These are phyloP conservation scores for Uropetala carovei DNA, from an alignment of 2,888 invertebrate genomes.

Conservation along the genomic window DNA sequence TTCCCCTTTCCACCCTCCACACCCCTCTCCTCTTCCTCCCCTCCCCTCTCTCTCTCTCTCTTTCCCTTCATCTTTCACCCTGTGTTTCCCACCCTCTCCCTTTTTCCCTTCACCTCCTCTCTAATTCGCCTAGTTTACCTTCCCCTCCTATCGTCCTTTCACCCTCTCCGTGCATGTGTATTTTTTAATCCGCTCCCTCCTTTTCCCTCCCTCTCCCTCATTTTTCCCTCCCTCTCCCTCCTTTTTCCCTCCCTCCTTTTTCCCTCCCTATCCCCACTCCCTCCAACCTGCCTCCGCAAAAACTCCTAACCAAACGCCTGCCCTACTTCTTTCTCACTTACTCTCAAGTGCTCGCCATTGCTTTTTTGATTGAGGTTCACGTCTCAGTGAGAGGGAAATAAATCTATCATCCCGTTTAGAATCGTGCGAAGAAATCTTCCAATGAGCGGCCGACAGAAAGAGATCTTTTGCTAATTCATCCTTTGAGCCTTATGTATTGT, in stretches of 20 bases:
- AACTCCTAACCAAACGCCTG: not conserved
- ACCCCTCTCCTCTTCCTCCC: not conserved
- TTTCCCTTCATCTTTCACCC: not conserved
- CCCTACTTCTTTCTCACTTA: conserved; percentile 21
- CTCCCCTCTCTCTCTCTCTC: not conserved
- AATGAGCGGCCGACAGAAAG: not conserved
- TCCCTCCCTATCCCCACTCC: not conserved
- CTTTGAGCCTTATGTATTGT: no score
- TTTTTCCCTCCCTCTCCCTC: not conserved
- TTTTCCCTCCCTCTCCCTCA: not conserved
- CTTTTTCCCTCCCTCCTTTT: not conserved
- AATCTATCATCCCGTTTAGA: not conserved
- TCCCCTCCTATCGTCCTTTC: not conserved
- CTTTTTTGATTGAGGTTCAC: not conserved
- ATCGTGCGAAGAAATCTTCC: conserved; percentile 23
- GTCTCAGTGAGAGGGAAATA: not conserved
- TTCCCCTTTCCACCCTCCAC: not conserved
- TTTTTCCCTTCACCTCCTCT: not conserved
- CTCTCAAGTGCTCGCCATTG: conserved; percentile 35
- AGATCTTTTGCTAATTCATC: no score
- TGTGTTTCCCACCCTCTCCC: not conserved
- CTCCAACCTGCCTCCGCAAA: not conserved
- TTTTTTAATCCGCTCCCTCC: no score
- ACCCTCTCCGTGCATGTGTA: no score
- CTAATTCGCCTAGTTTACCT: not conserved